Base-by-base conservation (phyloP, 23 tunicate genomes). In the Styela plicata region DNA sequence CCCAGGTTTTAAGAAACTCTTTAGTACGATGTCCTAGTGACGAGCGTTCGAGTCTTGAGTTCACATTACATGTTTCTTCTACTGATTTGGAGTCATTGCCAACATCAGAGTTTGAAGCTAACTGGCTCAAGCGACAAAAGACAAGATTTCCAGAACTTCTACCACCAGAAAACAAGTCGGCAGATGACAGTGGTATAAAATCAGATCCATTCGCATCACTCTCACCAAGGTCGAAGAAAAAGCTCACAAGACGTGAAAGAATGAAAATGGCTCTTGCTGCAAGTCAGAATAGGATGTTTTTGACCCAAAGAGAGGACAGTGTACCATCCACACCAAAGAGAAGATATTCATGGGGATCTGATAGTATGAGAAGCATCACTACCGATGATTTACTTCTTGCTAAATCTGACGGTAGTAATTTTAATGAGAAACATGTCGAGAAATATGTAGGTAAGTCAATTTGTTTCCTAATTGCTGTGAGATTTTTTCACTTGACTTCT, bases 311-410 rank as follows among this genome's bases (percentile, higher is more conserved):
- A 3, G 35, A 71, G 26, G 17, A 27, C 37, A 31, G 5, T 28
- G 77, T 28, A 27, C 77, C 36, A 3, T 31, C 35, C 5, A 29
- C 36, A 34, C 77, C 36, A 21, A 71, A 32, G 29, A 33, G 77
- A 21, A 71, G 77, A 32, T 34, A 71, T 71, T 71, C 77, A 18
- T 34, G 32, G 36, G 77, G 77, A 3, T 71, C 77, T 71, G 77
- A 71, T 71, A 71, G 77, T 36, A 3, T 71, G 24, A 32, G 36
- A 26, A 71, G 36, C 34, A 71, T 71, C 23, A 34, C 77, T 22
- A 71, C 77, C 3, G 77, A 71, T 71, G 77, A 71, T 3, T 71
- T 71, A 34, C 32, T 71, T 3, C 24, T 34, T 21, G 77, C 77
- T 19, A 71, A 71, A 26, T 34, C 77, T 19, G 34, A 71, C 17